Evolutionary conservation across 2,113 vertebrate genomes (phyloP), one percentile per base, ranked within the genome.

Genomic region (Siniperca knerii): DNA sequence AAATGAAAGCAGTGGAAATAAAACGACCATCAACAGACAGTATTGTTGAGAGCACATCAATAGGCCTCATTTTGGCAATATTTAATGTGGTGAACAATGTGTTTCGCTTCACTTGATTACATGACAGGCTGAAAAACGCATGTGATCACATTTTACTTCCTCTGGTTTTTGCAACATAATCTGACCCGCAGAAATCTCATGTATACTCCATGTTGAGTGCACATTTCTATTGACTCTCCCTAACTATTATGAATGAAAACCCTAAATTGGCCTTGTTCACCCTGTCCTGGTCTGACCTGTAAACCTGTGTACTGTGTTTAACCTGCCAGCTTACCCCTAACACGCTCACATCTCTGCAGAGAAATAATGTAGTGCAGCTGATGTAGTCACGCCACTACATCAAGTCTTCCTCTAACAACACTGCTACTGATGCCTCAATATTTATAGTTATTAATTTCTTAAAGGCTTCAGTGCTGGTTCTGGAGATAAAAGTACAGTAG

Each of bases 381-480:
- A 77, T 65, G 58, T 3, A 60, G 35, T 65, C 72, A 46, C 25
- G 18, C 69, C 46, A 33, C 73, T 52, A 67, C 71, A 12, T 20
- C 33, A 9, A 20, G 73, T 62, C 72, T 58, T 62, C 40, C 44
- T 69, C 54, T 2, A 16, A 65, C 50, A 64, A 57, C 72, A 1
- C 25, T 10, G 21, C 35, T 1, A 58, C 25, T n/a, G 35, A 81
- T 52, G 67, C 23, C 66, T 87, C 60, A 50, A 50, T 79, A 69
- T 72, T 69, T 54, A 29, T 25, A 40, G n/a, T 61, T 62, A 81
- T 75, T 78, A 0, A 80, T 88, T 85, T 85, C 77, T 76, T 58
- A 23, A 42, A 48, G 29, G 66, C 68, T 82, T 67, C 42, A 12
- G 40, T 4, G 18, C 52, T 44, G 64, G 9, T 69, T 70, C 20